Percentiles rank a stretch among this genome's conserved stretches.
phyloP scores from a whole-genome alignment of 2,888 invertebrate genomes.

The Limenitis camilla region DNA sequence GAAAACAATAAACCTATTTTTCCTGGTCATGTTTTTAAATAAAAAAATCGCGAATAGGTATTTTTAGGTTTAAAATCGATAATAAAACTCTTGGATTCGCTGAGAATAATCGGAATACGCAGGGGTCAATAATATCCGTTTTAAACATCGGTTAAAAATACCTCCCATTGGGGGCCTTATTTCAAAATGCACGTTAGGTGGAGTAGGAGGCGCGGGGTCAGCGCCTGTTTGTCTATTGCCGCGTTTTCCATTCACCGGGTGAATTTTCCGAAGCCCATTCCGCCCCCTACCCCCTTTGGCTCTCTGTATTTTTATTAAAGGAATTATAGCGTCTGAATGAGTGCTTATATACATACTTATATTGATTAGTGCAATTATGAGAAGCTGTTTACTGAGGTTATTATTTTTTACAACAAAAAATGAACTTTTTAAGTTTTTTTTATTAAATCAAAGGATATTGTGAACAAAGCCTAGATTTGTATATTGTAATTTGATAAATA shows the following conservation, averaged over 20 bases:
- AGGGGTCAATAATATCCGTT: slow-evolving; percentile 27
- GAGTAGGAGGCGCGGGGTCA: slow-evolving; percentile 47
- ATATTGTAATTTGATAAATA: slow-evolving; percentile 2
- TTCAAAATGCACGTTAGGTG: slow-evolving; percentile 63
- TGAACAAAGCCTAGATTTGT: not conserved
- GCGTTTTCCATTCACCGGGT: slow-evolving; percentile 72
- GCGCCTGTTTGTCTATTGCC: slow-evolving; percentile 70
- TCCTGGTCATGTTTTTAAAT: not conserved
- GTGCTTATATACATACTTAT: slow-evolving; percentile 62
- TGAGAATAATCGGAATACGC: not conserved
- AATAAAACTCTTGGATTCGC: too few relatives aligned
- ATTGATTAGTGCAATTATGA: slow-evolving; percentile 55
- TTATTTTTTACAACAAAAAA: slow-evolving; percentile 3
- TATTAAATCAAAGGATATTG: not conserved
- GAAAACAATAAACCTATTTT: slow-evolving; percentile 5
- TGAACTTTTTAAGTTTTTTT: not conserved
- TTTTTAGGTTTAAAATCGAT: too few relatives aligned
- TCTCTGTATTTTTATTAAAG: slow-evolving; percentile 70
- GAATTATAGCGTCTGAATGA: slow-evolving; percentile 69
- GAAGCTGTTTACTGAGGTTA: slow-evolving; percentile 3
- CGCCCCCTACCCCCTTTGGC: slow-evolving; percentile 51
- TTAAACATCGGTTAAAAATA: slow-evolving; percentile 32
- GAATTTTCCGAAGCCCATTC: slow-evolving; percentile 71
- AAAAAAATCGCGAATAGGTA: too few relatives aligned
- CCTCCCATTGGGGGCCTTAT: slow-evolving; percentile 55